Base-by-base conservation (phyloP, 1,140 invertebrate genomes). In the Apocrypta bakeri region DNA sequence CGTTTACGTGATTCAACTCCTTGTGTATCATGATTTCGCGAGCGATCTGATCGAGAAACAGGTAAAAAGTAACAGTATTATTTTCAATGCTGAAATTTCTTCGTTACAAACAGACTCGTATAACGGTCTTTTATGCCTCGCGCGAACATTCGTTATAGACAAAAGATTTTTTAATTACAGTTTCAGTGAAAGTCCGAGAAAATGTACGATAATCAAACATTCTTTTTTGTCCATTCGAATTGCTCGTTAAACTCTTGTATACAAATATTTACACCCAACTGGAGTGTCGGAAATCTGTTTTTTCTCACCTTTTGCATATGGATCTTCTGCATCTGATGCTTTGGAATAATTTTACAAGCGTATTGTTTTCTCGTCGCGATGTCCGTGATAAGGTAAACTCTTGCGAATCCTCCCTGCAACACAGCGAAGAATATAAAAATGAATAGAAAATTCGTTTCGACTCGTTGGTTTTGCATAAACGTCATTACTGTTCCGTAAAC, bases 331-430 rank as follows among this genome's bases (percentile, higher is more conserved):
- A 96, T 93, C 21, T 94, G 89, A 78, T 93, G 93, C 86, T 96
- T 96, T n/a, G 94, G 93, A 63, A 96, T 95, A 69, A 96, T 95
- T 90, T 96, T 96, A 66, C 95, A 95, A 7, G 95, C 95, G 86
- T 94, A 95, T 42, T 95, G 90, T 84, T 93, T 93, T 72, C 93
- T 91, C 14, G 93, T 95, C 21, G 91, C 93, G 6, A 93, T 88
- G 85, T 95, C 94, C 9, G 93, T 94, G 64, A 96, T 92, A 86
- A 96, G 94, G 86, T 96, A 96, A 72, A 96, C 96, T 85, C 94
- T 92, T 25, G 95, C 95, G 89, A 96, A 96, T 29, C 96, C 95
- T 84, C 95, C 95, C 94, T 96, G 87, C n/a, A 91, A 91, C 84
- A 81, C 80, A 21, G 79, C 79, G 74, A 27, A 72, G 71, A 79